These are phyloP conservation scores for Spatula clypeata DNA, from an alignment of 2,797 vertebrate species.

Conservation along the genomic window DNA sequence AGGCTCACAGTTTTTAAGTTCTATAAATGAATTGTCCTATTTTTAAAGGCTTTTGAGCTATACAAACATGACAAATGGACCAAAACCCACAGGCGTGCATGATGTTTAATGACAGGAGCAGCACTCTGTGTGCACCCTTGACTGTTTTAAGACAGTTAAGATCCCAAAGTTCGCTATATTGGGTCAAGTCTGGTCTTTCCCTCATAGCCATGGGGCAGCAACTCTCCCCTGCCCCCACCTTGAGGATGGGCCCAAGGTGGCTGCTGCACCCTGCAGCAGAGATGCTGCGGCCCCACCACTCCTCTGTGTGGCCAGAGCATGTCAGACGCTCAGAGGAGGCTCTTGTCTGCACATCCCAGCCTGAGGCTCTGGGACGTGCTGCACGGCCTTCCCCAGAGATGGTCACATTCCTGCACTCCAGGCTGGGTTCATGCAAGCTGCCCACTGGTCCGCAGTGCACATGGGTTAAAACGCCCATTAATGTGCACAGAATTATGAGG, in stretches of 20 bases:
- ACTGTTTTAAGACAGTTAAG: neutral
- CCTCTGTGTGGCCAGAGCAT: neutral
- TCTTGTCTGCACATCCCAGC: fast-evolving
- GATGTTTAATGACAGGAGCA: neutral
- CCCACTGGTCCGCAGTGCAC: neutral
- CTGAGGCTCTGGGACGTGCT: neutral
- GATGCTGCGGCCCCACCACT: neutral
- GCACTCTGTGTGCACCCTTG: neutral
- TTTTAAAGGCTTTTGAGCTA: constrained; percentile 15
- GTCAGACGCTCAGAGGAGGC: neutral
- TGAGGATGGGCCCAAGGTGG: neutral
- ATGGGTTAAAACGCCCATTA: neutral
- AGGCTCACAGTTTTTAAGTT: constrained; percentile 19
- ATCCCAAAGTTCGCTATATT: neutral
- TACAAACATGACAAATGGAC: neutral
- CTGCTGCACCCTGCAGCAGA: neutral
- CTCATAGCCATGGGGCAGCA: neutral
- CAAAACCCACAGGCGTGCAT: neutral
- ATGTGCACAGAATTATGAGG: neutral
- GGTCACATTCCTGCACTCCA: neutral
- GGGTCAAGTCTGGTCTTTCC: neutral
- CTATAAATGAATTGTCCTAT: neutral
- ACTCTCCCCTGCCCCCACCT: neutral
- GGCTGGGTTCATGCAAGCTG: fast-evolving
- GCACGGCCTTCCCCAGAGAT: neutral